Percentiles rank a stretch among this genome's conserved stretches.
phyloP scores from a whole-genome alignment of 37 sponge, comb jelly and placozoan genomes.

The Agelas oroides region DNA sequence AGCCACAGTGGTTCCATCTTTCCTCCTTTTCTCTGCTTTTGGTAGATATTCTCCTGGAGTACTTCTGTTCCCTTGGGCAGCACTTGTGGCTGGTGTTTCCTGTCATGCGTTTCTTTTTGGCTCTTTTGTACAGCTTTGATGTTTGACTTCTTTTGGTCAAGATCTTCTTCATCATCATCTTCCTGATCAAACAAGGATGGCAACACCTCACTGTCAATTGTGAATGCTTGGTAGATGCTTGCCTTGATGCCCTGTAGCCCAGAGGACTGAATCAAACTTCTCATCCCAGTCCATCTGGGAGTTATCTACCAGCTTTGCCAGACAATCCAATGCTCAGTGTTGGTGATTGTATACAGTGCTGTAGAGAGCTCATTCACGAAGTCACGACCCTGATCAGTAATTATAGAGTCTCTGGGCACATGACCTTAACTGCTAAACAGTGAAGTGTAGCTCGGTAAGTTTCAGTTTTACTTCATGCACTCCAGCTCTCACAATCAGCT shows the following conservation, averaged over 20 bases:
- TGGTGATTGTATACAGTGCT: constrained; percentile 11
- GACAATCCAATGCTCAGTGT: constrained; percentile 23
- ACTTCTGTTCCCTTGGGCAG: constrained; percentile 29
- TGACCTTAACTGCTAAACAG: too few species aligned
- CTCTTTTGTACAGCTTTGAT: constrained; percentile 25
- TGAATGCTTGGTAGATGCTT: constrained; percentile 15
- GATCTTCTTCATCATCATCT: neutral
- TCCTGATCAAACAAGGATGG: neutral
- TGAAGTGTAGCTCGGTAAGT: neutral
- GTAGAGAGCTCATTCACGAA: constrained; percentile 12
- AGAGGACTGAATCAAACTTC: constrained; percentile 30
- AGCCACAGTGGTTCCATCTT: constrained; percentile 44
- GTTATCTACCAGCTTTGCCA: constrained; percentile 19
- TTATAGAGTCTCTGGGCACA: neutral
- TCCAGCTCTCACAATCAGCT: too few species aligned
- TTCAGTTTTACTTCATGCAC: neutral
- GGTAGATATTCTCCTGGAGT: constrained; percentile 37
- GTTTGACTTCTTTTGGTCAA: constrained; percentile 19
- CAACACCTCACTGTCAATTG: constrained; percentile 26
- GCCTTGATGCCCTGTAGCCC: constrained; percentile 33
- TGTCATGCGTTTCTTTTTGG: constrained; percentile 50
- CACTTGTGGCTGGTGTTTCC: constrained; percentile 4
- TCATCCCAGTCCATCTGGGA: constrained; percentile 11
- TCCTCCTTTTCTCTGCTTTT: constrained; percentile 32
- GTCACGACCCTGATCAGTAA: constrained; percentile 37